These are phyloP conservation scores for Wasmannia auropunctata DNA, from an alignment of 1,140 invertebrate species.

Conservation along the genomic window DNA sequence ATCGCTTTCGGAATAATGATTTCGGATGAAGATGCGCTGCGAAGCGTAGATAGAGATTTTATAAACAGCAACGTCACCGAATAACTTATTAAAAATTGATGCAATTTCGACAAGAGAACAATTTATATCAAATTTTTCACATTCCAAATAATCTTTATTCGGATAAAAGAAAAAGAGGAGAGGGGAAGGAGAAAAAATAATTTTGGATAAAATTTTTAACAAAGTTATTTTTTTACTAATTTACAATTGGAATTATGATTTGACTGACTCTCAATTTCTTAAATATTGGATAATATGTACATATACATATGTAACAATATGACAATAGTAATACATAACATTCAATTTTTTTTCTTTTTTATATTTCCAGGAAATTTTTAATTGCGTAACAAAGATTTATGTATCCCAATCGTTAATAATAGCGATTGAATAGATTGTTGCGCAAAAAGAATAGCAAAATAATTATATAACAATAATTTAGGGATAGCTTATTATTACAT, in stretches of 20 bases:
- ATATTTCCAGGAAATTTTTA: background rate
- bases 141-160: background rate
- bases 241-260: background rate
- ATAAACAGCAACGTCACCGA: background rate
- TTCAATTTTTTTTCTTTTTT: background rate
- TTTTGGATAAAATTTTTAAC: background rate
- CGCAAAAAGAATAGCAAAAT: background rate
- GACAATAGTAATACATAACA: background rate
- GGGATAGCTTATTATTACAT: background rate
- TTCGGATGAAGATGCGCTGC: background rate
- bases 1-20: constrained; percentile 7
- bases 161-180: background rate
- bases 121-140: background rate
- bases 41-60: background rate
- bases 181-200: background rate
- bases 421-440: background rate
- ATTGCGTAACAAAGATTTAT: background rate
- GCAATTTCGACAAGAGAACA: background rate
- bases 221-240: constrained; percentile 3
- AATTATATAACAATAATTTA: background rate
- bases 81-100: background rate
- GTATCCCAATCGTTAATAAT: background rate
- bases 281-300: background rate
- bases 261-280: background rate
- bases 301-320: background rate